Evolutionary conservation across 2,113 vertebrate species (phyloP), one percentile per base, ranked within the genome.

Genomic region (Todiramphus chloris): DNA sequence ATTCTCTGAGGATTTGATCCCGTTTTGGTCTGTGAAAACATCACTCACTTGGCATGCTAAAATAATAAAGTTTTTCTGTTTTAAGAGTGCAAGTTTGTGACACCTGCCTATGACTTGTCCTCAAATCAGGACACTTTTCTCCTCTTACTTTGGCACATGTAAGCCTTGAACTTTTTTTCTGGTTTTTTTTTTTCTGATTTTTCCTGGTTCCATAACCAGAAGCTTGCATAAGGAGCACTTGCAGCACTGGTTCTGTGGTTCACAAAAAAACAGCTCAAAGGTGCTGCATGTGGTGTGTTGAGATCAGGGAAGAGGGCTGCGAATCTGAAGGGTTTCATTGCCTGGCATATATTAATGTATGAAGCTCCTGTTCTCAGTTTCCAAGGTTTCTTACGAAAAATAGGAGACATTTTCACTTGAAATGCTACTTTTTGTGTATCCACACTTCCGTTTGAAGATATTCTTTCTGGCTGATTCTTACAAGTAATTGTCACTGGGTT

Each of bases 1-100:
- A 58, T 86, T 97, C 87, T 90, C 88, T 95, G 88, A 95, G 83
- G 91, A 80, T 85, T 91, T 83, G 88, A 96, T 93, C 87, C 79
- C 35, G 46, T 87, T 88, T 93, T 13, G 1, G 60, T 70, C 30
- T 82, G 35, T 78, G 67, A 76, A 93, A 85, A 56, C 56, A 64
- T 94, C 33, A 24, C 39, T 89, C 37, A 41, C 62, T 39, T 83
- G 37, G 39, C 53, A 77, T 70, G 72, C 24, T 50, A 85, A 84
- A 72, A 93, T 37, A 48, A 39, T 6, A 80, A 28, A 28, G 16
- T 0, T 44, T 43, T 88, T 74, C 83, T 89, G 59, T 89, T 95
- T 87, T 79, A 78, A 66, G 31, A 30, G 10, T 37, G 37, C 0
- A 1, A 53, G 53, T 87, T 83, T 44, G 43, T 88, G 90, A 73